phyloP scores from a whole-genome alignment of 92 coral and sea anemone genomes.

The Pocillopora grandis region DNA sequence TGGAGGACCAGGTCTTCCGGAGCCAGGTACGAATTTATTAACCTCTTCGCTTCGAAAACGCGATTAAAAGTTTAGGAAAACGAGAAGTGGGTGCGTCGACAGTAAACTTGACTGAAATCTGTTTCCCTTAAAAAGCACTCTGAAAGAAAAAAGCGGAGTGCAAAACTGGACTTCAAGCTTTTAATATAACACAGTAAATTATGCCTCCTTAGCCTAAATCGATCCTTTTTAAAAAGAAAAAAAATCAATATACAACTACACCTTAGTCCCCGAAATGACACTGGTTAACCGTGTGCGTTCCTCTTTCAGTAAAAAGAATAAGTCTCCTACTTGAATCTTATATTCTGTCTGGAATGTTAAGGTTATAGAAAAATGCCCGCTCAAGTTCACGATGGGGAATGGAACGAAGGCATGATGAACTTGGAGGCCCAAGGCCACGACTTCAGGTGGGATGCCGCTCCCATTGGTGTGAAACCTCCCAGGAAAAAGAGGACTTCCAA shows the following conservation, averaged over 20 bases:
- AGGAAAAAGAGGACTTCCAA: slow-evolving; percentile 79
- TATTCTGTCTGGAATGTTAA: background rate
- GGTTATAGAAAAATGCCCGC: slow-evolving; percentile 35
- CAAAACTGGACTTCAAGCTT: too few relatives aligned
- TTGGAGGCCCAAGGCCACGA: slow-evolving; percentile 49
- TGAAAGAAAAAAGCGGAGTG: too few relatives aligned
- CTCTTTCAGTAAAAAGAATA: background rate
- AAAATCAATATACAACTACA: too few relatives aligned
- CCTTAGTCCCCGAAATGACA: too few relatives aligned
- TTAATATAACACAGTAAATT: too few relatives aligned
- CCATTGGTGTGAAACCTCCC: slow-evolving; percentile 69
- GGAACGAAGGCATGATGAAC: slow-evolving; percentile 39
- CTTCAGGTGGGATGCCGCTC: slow-evolving; percentile 51
- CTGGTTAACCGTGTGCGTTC: too few relatives aligned
- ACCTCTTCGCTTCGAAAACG: background rate
- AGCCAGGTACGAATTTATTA: slow-evolving; percentile 11
- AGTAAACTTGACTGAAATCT: too few relatives aligned
- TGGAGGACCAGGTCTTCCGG: slow-evolving; percentile 14
- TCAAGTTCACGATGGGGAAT: slow-evolving; percentile 43
- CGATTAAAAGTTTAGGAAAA: background rate
- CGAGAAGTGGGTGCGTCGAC: background rate
- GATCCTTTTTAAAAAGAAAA: too few relatives aligned
- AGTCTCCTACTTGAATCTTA: background rate
- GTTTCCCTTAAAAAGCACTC: too few relatives aligned
- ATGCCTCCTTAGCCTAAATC: too few relatives aligned